Evolutionary conservation across 1,140 invertebrate genomes (phyloP), one percentile per base, ranked within the genome.

Genomic region (Frieseomelitta varia): DNA sequence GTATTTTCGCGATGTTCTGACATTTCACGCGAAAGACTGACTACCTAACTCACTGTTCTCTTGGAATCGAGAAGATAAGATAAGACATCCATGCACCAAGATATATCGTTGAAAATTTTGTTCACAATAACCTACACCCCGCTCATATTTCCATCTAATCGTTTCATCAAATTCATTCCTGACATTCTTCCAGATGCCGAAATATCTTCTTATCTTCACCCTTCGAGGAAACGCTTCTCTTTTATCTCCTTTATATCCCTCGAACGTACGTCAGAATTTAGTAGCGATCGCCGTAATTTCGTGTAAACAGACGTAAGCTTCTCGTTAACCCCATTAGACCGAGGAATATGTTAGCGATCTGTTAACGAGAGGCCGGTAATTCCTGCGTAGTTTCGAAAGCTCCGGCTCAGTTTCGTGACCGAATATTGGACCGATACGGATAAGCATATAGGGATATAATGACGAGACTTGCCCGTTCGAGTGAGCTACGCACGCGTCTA

Each of bases 381-480:
- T 47, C 51, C 53, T 34, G 30, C 21, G 34, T 56, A 55, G 19
- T 34, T 58, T 78, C 55, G 39, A 69, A 75, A 51, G 74, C 39
- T 8, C 15, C 34, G 3, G 12, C 30, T 4, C 0, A 15, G 21
- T 39, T 80, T 82, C 86, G 73, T 87, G 89, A n/a, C n/a, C n/a
- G n/a, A 87, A 91, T 92, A 92, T 92, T 85, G 81, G 88, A 74
- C 85, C 88, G 91, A 92, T 93, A 92, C 87, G 87, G 91, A 93
- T 93, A 92, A 87, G 81, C 75, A 85, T 88, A 93, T 91, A 91
- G 69, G 85, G 85, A 83, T 90, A 92, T 93, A 93, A 93, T 91
- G 92, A 92, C 86, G 90, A 91, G 87, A 84, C 82, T 71, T 68
- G 72, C 85, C 87, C 74, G 85, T 89, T 17, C 71, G 72, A 81